Evolutionary conservation across 1,140 invertebrate species (phyloP).

Genomic region (Macrobrachium nipponense): DNA sequence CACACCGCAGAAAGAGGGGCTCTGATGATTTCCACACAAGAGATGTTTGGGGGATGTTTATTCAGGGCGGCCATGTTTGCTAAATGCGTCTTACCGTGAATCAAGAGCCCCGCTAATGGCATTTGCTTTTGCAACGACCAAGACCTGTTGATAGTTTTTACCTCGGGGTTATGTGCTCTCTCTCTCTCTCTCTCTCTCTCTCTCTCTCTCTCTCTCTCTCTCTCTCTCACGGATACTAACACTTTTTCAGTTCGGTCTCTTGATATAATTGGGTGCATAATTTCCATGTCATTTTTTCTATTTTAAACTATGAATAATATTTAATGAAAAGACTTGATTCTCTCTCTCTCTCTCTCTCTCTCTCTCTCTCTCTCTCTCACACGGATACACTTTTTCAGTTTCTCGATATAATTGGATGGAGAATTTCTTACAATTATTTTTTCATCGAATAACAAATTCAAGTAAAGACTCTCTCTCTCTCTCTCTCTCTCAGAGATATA

Average conservation of each 20-base stretch:
- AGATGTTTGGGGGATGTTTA: constrained; percentile 24
- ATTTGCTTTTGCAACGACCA: constrained; percentile 9
- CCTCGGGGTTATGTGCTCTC: neutral
- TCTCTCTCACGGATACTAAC: neutral
- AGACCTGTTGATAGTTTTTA: neutral
- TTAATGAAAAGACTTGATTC: too few species aligned
- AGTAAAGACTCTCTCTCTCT: too few species aligned
- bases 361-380: too few species aligned
- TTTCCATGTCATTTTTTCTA: neutral
- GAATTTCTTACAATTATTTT: too few species aligned
- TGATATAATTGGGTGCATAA: neutral
- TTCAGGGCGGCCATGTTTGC: constrained; percentile 16
- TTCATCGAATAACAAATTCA: too few species aligned
- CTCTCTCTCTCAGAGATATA: too few species aligned
- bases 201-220: constrained; percentile 2
- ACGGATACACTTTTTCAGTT: too few species aligned
- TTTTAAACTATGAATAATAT: too few species aligned
- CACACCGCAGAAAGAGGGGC: neutral
- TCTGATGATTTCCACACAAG: constrained; percentile 22
- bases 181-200: constrained; percentile 47
- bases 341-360: too few species aligned
- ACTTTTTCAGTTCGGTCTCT: neutral
- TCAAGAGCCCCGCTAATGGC: constrained; percentile 30
- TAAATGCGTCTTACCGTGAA: neutral
- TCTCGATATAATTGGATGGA: too few species aligned